phyloP scores from a whole-genome alignment of 1,140 invertebrate genomes.

The Anagrus nilaparvatae region DNA sequence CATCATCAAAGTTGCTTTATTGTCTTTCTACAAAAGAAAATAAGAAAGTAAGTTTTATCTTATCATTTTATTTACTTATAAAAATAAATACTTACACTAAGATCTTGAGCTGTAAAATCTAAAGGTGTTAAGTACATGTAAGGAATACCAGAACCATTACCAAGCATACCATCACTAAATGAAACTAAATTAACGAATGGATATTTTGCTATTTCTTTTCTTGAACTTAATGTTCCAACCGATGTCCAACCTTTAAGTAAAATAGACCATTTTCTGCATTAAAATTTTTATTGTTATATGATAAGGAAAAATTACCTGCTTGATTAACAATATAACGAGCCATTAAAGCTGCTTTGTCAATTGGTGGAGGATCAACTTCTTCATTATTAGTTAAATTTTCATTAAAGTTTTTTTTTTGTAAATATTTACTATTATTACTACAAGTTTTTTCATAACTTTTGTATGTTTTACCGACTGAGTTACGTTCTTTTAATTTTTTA shows the following conservation, averaged over 20 bases:
- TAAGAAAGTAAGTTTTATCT: neutral
- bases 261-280: too few species aligned
- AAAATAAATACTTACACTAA: slow-evolving; percentile 49
- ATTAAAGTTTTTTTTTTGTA: slow-evolving; percentile 8
- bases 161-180: slow-evolving; percentile 56
- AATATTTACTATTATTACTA: too few species aligned
- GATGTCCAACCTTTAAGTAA: slow-evolving; percentile 57
- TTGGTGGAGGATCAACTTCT: slow-evolving; percentile 29
- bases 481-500: slow-evolving; percentile 16
- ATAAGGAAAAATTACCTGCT: slow-evolving; percentile 36
- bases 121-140: slow-evolving; percentile 68
- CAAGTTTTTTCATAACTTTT: neutral
- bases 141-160: slow-evolving; percentile 61
- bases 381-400: neutral
- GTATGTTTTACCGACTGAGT: slow-evolving; percentile 1
- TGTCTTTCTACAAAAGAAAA: slow-evolving; percentile 45
- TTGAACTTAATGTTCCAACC: slow-evolving; percentile 60
- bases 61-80: too few species aligned
- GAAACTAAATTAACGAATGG: slow-evolving; percentile 69
- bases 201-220: slow-evolving; percentile 49
- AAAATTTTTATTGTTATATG: too few species aligned
- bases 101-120: slow-evolving; percentile 64
- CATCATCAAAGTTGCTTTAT: slow-evolving; percentile 55
- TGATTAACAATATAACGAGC: slow-evolving; percentile 45
- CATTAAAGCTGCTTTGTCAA: slow-evolving; percentile 38